Evolutionary conservation across 2,797 vertebrate genomes (phyloP).

Genomic region (Ceryle rudis): DNA sequence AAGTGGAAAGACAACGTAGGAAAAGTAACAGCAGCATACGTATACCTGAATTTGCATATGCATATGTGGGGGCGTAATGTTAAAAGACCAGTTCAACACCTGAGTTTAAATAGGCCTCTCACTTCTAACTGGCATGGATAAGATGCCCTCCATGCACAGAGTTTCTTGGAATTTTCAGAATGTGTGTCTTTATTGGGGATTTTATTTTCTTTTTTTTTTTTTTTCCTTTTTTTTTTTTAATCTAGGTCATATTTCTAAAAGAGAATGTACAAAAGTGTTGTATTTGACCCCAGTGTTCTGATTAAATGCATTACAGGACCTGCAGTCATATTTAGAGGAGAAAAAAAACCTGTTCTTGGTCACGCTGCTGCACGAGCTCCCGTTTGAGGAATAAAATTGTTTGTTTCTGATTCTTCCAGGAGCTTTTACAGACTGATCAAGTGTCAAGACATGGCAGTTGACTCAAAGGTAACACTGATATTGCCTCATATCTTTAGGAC

Average conservation of each 20-base stretch:
- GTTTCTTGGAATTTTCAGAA: not conserved
- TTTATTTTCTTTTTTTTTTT: not conserved
- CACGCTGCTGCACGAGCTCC: not conserved
- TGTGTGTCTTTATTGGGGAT: not conserved
- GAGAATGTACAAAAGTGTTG: not conserved
- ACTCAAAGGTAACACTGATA: conserved; percentile 62
- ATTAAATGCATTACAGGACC: conserved; percentile 37
- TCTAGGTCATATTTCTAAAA: not conserved
- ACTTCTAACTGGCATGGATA: not conserved
- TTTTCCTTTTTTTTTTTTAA: not conserved
- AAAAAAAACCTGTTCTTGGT: not conserved
- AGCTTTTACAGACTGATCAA: conserved; percentile 59
- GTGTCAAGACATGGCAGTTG: conserved; percentile 66
- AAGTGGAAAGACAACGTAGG: not conserved
- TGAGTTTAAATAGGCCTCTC: not conserved
- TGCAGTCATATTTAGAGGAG: not conserved
- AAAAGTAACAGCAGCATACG: not conserved
- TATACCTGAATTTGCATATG: not conserved
- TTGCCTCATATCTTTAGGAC: conserved; percentile 53
- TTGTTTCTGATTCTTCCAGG: conserved; percentile 63
- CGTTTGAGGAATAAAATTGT: conserved; percentile 54
- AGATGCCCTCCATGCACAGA: not conserved
- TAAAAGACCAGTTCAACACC: not conserved
- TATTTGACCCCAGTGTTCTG: not conserved
- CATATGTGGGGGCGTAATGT: not conserved